A percentile compares a stretch with the other conserved stretches of the same genome.
phyloP scores from a whole-genome alignment of 2,113 vertebrate genomes.

The Cathartes aura region DNA sequence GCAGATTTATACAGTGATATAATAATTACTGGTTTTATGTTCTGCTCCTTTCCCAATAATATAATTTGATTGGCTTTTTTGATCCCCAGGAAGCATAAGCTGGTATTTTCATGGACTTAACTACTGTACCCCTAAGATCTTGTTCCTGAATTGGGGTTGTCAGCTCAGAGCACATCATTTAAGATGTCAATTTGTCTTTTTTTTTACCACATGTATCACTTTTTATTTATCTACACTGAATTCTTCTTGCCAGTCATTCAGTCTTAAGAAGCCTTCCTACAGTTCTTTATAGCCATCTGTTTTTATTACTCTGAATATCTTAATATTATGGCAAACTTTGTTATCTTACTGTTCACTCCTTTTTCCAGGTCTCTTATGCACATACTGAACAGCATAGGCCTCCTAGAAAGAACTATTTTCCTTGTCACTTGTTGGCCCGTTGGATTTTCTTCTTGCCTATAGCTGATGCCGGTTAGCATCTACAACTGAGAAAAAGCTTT shows the following conservation, averaged over 20 bases:
- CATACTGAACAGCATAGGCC: neutral
- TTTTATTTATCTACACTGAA: neutral
- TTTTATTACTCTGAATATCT: neutral
- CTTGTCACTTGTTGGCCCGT: neutral
- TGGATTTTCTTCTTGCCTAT: neutral
- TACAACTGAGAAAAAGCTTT: neutral
- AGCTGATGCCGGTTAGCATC: neutral
- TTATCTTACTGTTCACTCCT: neutral
- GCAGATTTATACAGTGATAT: neutral
- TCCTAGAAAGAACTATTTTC: neutral
- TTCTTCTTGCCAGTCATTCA: neutral
- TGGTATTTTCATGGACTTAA: neutral
- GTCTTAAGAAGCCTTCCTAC: neutral
- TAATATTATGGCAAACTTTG: neutral
- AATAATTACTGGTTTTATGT: neutral
- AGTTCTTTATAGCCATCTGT: neutral
- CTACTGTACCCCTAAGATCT: neutral
- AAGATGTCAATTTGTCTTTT: neutral
- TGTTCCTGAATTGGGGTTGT: neutral
- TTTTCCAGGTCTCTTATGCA: neutral
- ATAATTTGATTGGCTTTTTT: neutral
- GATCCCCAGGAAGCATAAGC: neutral
- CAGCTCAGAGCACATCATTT: neutral
- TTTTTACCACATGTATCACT: neutral
- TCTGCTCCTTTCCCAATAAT: neutral